phyloP scores from a whole-genome alignment of 2,888 invertebrate species.

The Bimastos eiseni region DNA sequence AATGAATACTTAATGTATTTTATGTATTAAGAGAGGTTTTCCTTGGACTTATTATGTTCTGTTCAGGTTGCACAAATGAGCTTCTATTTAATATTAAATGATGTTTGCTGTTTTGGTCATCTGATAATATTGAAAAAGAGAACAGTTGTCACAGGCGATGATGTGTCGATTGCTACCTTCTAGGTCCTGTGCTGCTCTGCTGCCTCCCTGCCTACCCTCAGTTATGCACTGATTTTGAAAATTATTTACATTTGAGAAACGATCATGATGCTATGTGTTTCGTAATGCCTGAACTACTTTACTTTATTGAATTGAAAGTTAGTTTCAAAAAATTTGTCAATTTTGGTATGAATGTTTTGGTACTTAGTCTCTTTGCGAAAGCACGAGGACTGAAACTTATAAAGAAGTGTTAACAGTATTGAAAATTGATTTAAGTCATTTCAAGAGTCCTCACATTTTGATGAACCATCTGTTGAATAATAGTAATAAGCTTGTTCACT shows the following conservation, averaged over 20 bases:
- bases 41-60: background rate
- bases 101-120: background rate
- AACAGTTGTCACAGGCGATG: too few relatives aligned
- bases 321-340: background rate
- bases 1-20: too few relatives aligned
- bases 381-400: too few relatives aligned
- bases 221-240: background rate
- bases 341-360: background rate
- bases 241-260: background rate
- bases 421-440: too few relatives aligned
- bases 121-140: background rate
- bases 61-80: background rate
- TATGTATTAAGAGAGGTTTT: background rate
- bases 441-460: too few relatives aligned
- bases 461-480: too few relatives aligned
- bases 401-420: too few relatives aligned
- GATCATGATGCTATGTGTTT: background rate
- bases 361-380: too few relatives aligned
- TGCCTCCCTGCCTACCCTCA: too few relatives aligned
- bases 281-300: background rate
- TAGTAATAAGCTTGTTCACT: too few relatives aligned
- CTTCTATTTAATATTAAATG: background rate
- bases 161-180: background rate
- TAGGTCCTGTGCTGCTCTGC: too few relatives aligned
- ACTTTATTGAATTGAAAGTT: background rate